A percentile compares a stretch with the other conserved stretches of the same genome.
Conservation (phyloP, 2,888 invertebrate species). For the Mactromeris polynyma region DNA sequence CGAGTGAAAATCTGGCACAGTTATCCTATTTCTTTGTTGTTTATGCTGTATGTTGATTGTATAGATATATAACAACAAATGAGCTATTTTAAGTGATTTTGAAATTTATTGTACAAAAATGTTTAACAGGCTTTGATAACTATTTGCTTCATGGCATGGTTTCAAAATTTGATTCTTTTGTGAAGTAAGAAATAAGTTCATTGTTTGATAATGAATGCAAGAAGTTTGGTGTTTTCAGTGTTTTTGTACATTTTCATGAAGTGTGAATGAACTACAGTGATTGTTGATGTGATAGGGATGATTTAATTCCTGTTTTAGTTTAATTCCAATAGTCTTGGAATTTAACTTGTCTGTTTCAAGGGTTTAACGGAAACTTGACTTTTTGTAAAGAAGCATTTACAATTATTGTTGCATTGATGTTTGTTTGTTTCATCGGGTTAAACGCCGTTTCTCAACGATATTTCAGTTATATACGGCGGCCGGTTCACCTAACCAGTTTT, state of each 20-base stretch:
- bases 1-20: not conserved
- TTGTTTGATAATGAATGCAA: not conserved
- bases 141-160: not conserved
- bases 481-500: no score
- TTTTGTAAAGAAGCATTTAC: no score
- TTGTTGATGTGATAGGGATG: not conserved
- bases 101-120: not conserved
- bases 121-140: not conserved
- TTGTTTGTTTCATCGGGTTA: no score
- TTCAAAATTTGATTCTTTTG: not conserved
- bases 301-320: not conserved
- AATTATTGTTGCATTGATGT: no score
- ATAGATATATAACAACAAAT: not conserved
- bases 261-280: not conserved
- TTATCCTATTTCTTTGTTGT: not conserved
- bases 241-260: not conserved
- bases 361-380: no score
- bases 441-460: no score
- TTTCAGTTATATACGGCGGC: no score
- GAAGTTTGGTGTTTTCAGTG: not conserved
- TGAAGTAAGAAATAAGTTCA: not conserved
- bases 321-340: no score
- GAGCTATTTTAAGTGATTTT: not conserved
- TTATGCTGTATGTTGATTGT: not conserved
- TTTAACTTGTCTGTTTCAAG: no score